Percentiles rank a stretch among this genome's conserved stretches.
Evolutionary conservation across 2,888 invertebrate genomes (phyloP).

Genomic region (Macroteleia sp.): DNA sequence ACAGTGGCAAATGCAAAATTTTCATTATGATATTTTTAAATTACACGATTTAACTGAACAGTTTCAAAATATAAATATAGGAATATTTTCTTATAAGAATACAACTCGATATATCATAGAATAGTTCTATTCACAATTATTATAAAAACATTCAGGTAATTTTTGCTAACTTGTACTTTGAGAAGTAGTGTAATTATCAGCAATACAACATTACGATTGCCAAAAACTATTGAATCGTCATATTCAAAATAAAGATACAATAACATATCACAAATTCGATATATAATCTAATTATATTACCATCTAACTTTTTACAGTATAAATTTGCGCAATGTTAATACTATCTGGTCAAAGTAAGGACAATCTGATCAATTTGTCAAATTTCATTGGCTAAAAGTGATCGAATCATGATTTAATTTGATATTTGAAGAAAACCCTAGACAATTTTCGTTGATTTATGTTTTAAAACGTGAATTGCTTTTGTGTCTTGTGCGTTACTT

Average conservation of each 20-base stretch:
- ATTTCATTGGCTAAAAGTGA: too few species aligned
- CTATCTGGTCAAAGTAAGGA: slow-evolving; percentile 45
- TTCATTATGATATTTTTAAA: slow-evolving; percentile 24
- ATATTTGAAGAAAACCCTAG: too few species aligned
- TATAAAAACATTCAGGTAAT: slow-evolving; percentile 62
- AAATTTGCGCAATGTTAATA: slow-evolving; percentile 32
- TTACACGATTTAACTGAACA: slow-evolving; percentile 37
- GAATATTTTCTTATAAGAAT: slow-evolving; percentile 59
- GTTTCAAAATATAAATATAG: slow-evolving; percentile 50
- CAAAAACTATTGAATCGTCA: slow-evolving; percentile 25
- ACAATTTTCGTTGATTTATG: too few species aligned
- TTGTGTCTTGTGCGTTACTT: too few species aligned
- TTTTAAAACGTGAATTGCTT: too few species aligned
- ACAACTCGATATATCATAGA: slow-evolving; percentile 54
- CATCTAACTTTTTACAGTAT: slow-evolving; percentile 33
- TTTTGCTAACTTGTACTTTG: slow-evolving; percentile 63
- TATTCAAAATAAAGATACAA: slow-evolving; percentile 30
- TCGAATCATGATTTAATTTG: too few species aligned
- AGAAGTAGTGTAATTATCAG: slow-evolving; percentile 53
- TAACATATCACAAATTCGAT: slow-evolving; percentile 53
- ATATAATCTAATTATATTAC: slow-evolving; percentile 40
- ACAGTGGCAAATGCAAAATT: slow-evolving; percentile 37
- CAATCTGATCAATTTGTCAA: too few species aligned
- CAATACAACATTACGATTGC: slow-evolving; percentile 37
- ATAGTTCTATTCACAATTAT: slow-evolving; percentile 55